Evolutionary conservation across 2,113 vertebrate species (phyloP).

Genomic region (Piprites chloris): DNA sequence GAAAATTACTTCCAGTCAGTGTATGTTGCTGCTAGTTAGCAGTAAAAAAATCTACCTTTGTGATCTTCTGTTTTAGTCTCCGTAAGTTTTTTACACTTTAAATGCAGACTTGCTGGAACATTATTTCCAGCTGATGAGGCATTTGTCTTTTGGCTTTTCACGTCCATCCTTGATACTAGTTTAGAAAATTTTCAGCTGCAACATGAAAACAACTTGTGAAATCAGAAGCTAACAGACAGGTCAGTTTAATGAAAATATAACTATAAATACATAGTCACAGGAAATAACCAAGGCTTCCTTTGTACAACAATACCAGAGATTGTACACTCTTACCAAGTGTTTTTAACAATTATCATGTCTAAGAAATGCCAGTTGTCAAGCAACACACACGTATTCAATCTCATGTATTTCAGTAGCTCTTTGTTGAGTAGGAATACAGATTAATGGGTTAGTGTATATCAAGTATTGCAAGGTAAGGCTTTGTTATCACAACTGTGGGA

Average conservation of each 20-base stretch:
- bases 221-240: background rate
- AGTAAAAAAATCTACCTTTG: background rate
- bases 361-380: background rate
- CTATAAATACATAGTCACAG: background rate
- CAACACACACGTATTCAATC: background rate
- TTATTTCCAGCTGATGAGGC: background rate
- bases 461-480: background rate
- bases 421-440: background rate
- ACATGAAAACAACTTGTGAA: background rate
- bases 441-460: background rate
- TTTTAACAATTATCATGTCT: background rate
- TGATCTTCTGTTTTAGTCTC: background rate
- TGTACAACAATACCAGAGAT: background rate
- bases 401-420: background rate
- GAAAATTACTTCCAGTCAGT: background rate
- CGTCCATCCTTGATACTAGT: background rate
- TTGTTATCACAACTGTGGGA: background rate
- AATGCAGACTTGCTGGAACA: background rate
- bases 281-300: background rate
- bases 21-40: background rate
- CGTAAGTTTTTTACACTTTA: background rate
- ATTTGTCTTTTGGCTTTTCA: background rate
- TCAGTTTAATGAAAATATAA: background rate
- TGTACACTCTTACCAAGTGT: background rate
- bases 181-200: slow-evolving; percentile 1